Percentiles rank a stretch among this genome's conserved stretches.
Conservation (phyloP, 2,888 invertebrate genomes). For the Chrysolina haemoptera region DNA sequence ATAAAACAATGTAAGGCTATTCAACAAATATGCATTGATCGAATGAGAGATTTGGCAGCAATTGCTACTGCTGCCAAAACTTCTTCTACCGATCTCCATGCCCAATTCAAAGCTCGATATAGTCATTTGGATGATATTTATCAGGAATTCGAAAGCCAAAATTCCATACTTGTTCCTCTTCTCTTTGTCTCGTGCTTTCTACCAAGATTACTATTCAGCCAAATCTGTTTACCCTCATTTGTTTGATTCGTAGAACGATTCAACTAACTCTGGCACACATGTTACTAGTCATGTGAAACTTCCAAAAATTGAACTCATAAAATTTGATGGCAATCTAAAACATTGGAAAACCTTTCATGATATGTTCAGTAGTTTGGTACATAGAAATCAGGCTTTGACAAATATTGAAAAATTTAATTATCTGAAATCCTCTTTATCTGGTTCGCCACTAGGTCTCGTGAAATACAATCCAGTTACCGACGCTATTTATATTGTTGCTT, state of each 20-base stretch:
- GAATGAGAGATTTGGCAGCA: neutral
- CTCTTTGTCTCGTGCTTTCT: neutral
- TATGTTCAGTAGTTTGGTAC: too few species aligned
- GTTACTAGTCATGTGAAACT: too few species aligned
- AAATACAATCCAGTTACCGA: too few species aligned
- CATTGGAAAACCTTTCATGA: too few species aligned
- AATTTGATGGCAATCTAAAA: too few species aligned
- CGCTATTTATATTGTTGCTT: neutral
- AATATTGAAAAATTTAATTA: neutral
- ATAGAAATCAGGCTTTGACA: too few species aligned
- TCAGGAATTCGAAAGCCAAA: too few species aligned
- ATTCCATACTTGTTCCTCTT: conserved; percentile 6
- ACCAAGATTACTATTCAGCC: neutral
- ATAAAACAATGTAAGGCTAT: too few species aligned
- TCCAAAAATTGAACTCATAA: too few species aligned
- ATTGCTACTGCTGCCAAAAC: neutral
- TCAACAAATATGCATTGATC: conserved; percentile 2
- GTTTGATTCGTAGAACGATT: neutral
- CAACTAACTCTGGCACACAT: too few species aligned
- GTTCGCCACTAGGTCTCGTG: neutral
- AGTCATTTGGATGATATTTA: too few species aligned
- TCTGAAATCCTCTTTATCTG: neutral
- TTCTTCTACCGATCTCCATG: neutral
- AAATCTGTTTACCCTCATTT: conserved; percentile 4
- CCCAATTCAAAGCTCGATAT: too few species aligned